Evolutionary conservation across 2,888 invertebrate species (phyloP).

Genomic region (Octonoba sinensis): DNA sequence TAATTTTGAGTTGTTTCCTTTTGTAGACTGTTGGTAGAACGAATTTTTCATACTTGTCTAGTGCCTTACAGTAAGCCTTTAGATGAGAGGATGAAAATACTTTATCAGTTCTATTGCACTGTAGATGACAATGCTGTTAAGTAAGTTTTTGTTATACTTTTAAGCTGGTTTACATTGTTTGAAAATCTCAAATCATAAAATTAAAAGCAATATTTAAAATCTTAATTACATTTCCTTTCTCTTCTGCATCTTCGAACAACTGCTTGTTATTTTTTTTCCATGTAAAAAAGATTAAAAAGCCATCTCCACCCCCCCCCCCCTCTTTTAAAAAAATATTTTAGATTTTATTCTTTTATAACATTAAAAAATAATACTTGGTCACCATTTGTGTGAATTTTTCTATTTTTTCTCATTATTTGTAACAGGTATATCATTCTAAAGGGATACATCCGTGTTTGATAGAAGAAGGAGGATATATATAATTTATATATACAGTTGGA

Average conservation of each 20-base stretch:
- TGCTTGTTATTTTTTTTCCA: too few species aligned
- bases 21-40: slow-evolving; percentile 84
- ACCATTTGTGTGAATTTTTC: too few species aligned
- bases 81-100: slow-evolving; percentile 89
- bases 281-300: too few species aligned
- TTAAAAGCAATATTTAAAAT: neutral
- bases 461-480: neutral
- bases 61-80: slow-evolving; percentile 92
- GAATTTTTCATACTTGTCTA: slow-evolving; percentile 91
- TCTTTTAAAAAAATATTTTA: too few species aligned
- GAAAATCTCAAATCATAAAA: neutral
- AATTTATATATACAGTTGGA: neutral
- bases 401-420: too few species aligned
- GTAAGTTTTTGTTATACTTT: slow-evolving; percentile 67
- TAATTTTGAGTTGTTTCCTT: neutral
- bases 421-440: too few species aligned
- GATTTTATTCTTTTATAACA: too few species aligned
- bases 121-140: slow-evolving; percentile 95
- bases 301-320: too few species aligned
- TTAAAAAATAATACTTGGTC: too few species aligned
- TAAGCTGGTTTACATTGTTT: neutral
- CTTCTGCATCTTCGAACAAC: too few species aligned
- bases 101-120: slow-evolving; percentile 90
- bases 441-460: neutral
- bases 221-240: neutral